A percentile compares a stretch with the other conserved stretches of the same genome.
Evolutionary conservation across 2,888 invertebrate species (phyloP).

Genomic region (Campoplex nolae): DNA sequence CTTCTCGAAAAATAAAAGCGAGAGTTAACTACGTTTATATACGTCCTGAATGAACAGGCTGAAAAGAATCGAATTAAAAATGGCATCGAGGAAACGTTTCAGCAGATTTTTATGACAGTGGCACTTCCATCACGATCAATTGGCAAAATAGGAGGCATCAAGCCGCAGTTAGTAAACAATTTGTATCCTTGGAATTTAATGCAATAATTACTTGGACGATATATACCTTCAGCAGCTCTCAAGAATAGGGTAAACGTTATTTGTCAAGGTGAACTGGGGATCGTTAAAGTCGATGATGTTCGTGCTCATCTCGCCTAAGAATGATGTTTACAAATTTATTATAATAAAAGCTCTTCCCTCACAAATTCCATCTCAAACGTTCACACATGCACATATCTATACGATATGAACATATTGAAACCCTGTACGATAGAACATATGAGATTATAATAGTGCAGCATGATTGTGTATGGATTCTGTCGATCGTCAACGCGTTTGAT

Average conservation of each 20-base stretch:
- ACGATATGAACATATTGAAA: background rate
- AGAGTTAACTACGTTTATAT: background rate
- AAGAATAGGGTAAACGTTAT: slow-evolving; percentile 22
- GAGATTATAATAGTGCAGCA: slow-evolving; percentile 21
- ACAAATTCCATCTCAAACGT: background rate
- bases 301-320: slow-evolving; percentile 23
- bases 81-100: background rate
- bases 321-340: slow-evolving; percentile 63
- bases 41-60: background rate
- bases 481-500: slow-evolving; percentile 46
- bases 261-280: slow-evolving; percentile 40
- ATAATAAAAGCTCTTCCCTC: slow-evolving; percentile 47
- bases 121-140: background rate
- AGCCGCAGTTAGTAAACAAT: background rate
- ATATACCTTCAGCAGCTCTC: background rate
- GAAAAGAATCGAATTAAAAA: slow-evolving; percentile 19
- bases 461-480: slow-evolving; percentile 39
- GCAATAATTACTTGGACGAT: background rate
- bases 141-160: background rate
- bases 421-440: background rate
- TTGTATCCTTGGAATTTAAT: background rate
- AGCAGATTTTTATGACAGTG: background rate
- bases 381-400: background rate
- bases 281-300: slow-evolving; percentile 48
- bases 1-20: slow-evolving; percentile 14